These are phyloP conservation scores for Battus philenor DNA, from an alignment of 1,140 invertebrate species.

Conservation along the genomic window DNA sequence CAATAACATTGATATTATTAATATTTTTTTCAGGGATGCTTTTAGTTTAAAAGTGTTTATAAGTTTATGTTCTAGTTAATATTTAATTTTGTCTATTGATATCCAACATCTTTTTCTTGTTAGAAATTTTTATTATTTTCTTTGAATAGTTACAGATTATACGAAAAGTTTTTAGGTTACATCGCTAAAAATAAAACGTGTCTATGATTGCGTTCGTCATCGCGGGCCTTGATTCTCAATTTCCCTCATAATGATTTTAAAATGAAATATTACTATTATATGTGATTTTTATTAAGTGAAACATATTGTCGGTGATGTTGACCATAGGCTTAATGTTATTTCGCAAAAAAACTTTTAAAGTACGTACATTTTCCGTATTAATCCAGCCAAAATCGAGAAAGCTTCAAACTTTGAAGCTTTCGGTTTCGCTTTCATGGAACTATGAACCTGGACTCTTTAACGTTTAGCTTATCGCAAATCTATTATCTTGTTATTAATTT, in stretches of 20 bases:
- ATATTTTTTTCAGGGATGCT: too few species aligned
- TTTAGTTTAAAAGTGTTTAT: too few species aligned
- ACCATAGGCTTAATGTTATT: slow-evolving; percentile 62
- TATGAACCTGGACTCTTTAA: slow-evolving; percentile 99
- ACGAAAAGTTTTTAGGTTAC: background rate
- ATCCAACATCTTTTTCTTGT: too few species aligned
- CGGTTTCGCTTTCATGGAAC: slow-evolving; percentile 88
- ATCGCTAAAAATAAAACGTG: slow-evolving; percentile 14
- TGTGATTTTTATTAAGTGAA: slow-evolving; percentile 59
- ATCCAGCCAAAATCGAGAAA: slow-evolving; percentile 75
- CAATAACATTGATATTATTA: too few species aligned
- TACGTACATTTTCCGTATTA: slow-evolving; percentile 55
- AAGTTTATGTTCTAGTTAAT: background rate
- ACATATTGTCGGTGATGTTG: slow-evolving; percentile 71
- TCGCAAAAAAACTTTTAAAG: slow-evolving; percentile 61
- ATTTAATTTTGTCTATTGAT: too few species aligned
- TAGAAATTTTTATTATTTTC: too few species aligned
- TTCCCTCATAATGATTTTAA: too few species aligned
- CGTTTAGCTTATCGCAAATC: slow-evolving; percentile 98
- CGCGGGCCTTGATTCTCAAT: slow-evolving; percentile 21
- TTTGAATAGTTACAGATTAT: too few species aligned
- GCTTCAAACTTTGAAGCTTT: slow-evolving; percentile 88
- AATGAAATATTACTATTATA: too few species aligned
- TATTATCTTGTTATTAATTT: slow-evolving; percentile 96
- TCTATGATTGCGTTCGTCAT: slow-evolving; percentile 55